A percentile compares a stretch with the other conserved stretches of the same genome.
Evolutionary conservation across 2,797 vertebrate genomes (phyloP).

Genomic region (Halcyon badia): DNA sequence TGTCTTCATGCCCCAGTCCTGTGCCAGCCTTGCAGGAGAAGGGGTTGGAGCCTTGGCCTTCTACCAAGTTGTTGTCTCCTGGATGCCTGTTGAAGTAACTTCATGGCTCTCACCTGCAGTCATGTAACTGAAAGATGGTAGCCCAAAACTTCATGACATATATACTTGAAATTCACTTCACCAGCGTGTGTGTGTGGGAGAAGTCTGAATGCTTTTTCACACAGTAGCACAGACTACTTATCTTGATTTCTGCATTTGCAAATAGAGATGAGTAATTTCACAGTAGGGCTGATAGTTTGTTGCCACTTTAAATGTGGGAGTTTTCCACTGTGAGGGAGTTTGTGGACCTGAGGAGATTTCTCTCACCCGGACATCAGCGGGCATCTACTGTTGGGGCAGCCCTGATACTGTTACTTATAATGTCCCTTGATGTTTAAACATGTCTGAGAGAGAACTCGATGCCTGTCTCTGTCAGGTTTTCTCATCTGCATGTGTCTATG

Average conservation of each 20-base stretch:
- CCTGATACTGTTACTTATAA: background rate
- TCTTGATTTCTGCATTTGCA: background rate
- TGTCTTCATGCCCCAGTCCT: background rate
- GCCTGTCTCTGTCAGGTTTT: background rate
- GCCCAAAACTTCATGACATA: background rate
- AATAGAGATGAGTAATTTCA: background rate
- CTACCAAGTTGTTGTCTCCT: background rate
- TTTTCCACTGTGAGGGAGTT: background rate
- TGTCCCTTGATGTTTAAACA: background rate
- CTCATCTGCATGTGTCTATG: background rate
- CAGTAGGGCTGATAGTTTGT: background rate
- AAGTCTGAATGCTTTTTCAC: background rate
- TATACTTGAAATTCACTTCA: background rate
- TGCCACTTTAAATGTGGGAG: background rate
- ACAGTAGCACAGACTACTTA: background rate
- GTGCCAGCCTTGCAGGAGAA: background rate
- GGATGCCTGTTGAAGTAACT: background rate
- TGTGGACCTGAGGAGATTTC: background rate
- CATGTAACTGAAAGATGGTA: background rate
- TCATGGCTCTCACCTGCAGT: background rate
- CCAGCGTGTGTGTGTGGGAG: rapidly evolving
- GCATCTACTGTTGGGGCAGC: background rate
- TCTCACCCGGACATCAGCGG: background rate
- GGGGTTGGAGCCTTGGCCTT: background rate
- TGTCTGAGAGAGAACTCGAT: background rate